Evolutionary conservation across 2,888 invertebrate species (phyloP), one percentile per base, ranked within the genome.

Genomic region (Tetheella fluctuosa): DNA sequence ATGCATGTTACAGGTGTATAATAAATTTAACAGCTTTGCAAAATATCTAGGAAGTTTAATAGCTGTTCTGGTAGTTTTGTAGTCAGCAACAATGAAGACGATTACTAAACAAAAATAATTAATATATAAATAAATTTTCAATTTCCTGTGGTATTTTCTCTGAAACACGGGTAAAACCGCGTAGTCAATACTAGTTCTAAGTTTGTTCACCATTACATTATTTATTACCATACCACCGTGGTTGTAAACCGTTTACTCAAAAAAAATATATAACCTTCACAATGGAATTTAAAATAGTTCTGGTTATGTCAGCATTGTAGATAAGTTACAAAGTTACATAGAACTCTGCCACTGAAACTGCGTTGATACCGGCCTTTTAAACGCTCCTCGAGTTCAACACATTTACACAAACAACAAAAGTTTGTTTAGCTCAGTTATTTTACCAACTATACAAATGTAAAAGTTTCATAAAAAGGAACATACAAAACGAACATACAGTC

Each of bases 1-100:
- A 42, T 48, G 48, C 48, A 48, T n/a, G 48, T 48, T 20, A n/a
- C 48, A 48, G 48, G 42, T 42, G 42, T 42, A 42, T 42, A 42
- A 42, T 42, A 42, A 42, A 42, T 42, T 42, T 48, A 48, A 48
- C 48, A 48, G 48, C 48, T 48, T 39, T 20, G 20, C 42, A 7
- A 42, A 42, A 42, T 42, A 7, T 48, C 48, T 48, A 48, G 20
- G 39, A 39, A 48, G 48, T 20, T 48, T n/a, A 48, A 48, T 20
- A 48, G 7, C 7, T 7, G 48, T 48, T 10, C 48, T 20, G 20
- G 10, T 8, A 8, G 1, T 48, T 20, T 48, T 17, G 1, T 15
- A 48, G 48, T 4, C 25, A 17, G 48, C 20, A 48, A 20, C 48
- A 48, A 15, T 20, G 20, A 48, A 48, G 20, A 48, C n/a, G 10